Percentiles rank a stretch among this genome's conserved stretches.
Evolutionary conservation across 2,797 vertebrate species (phyloP).

Genomic region (Pelobates cultripes): DNA sequence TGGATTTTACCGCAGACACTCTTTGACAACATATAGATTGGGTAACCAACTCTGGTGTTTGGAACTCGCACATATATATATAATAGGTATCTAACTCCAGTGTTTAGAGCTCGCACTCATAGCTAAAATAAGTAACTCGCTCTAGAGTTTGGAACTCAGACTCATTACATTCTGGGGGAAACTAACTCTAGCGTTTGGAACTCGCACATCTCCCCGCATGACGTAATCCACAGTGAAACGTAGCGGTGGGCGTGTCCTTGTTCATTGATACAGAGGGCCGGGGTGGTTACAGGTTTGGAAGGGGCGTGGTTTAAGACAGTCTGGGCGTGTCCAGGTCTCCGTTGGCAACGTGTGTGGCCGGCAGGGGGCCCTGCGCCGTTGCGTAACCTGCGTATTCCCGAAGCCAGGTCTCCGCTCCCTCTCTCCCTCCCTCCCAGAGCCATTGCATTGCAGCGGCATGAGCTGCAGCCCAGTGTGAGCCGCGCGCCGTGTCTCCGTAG

Average conservation of each 20-base stretch:
- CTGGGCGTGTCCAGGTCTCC: neutral
- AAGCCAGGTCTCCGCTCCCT: constrained; percentile 11
- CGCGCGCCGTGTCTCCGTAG: neutral
- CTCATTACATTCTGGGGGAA: too few relatives aligned
- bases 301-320: neutral
- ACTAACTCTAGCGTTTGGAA: neutral
- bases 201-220: neutral
- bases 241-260: neutral
- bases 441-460: constrained; percentile 50
- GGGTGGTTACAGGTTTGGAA: too few relatives aligned
- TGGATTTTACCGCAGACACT: too few relatives aligned
- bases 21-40: too few relatives aligned
- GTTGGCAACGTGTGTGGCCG: constrained; percentile 43
- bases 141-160: too few relatives aligned
- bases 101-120: too few relatives aligned
- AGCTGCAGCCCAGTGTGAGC: constrained; percentile 15
- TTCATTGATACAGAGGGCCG: neutral
- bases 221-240: neutral
- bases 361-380: constrained; percentile 43
- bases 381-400: constrained; percentile 33
- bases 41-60: too few relatives aligned
- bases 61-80: too few relatives aligned
- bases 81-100: too few relatives aligned
- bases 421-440: constrained; percentile 17
- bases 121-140: too few relatives aligned